Evolutionary conservation across 1,140 invertebrate species (phyloP).

Genomic region (Monochamus saltuarius): DNA sequence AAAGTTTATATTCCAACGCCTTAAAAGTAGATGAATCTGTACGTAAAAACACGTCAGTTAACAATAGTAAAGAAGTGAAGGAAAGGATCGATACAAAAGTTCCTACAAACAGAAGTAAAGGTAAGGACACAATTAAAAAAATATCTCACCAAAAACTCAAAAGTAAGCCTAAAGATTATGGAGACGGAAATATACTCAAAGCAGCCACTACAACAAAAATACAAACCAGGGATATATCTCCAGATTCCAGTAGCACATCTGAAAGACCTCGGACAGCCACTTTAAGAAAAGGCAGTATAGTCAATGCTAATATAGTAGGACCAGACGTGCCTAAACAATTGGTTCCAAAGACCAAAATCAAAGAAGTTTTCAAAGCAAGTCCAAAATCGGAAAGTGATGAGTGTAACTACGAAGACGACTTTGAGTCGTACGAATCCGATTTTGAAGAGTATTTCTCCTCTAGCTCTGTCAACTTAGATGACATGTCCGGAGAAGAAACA

Average conservation of each 20-base stretch:
- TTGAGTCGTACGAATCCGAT: constrained; percentile 62
- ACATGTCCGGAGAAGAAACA: constrained; percentile 41
- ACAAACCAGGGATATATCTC: constrained; percentile 10
- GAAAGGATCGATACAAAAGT: neutral
- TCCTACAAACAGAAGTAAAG: neutral
- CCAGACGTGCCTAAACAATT: constrained; percentile 33
- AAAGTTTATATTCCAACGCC: constrained; percentile 43
- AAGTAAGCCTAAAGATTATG: neutral
- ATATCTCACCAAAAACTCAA: constrained; percentile 9
- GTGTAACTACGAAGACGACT: constrained; percentile 59
- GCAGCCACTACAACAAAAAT: constrained; percentile 7
- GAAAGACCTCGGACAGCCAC: constrained; percentile 47
- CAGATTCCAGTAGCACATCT: constrained; percentile 27
- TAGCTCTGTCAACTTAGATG: constrained; percentile 25
- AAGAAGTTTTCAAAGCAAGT: constrained; percentile 5
- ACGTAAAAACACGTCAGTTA: neutral
- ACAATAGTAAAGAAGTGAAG: neutral
- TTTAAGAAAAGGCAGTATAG: constrained; percentile 43
- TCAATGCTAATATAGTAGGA: constrained; percentile 44
- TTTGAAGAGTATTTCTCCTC: constrained; percentile 55
- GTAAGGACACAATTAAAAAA: neutral
- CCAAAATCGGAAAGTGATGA: constrained; percentile 31
- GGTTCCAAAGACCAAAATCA: constrained; percentile 7
- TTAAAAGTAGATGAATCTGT: constrained; percentile 27
- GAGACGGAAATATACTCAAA: neutral